A percentile compares a stretch with the other conserved stretches of the same genome.
Conservation (phyloP, 2,797 vertebrate genomes). For the Parauchenoglanis punctatus region DNA sequence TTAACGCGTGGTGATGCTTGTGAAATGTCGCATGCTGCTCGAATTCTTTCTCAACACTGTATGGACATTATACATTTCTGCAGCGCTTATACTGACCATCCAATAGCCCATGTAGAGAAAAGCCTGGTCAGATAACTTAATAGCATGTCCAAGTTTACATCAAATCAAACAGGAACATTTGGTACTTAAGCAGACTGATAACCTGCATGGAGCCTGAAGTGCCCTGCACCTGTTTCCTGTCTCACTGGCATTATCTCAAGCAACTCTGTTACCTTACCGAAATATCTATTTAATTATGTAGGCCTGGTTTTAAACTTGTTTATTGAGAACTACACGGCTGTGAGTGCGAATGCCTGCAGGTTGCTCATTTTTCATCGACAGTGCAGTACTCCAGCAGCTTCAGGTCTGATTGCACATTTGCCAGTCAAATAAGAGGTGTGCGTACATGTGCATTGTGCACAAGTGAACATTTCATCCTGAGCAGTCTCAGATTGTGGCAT, state of each 20-base stretch:
- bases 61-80: slow-evolving; percentile 21
- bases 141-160: not conserved
- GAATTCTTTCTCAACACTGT: not conserved
- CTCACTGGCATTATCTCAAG: not conserved
- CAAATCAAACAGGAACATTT: not conserved
- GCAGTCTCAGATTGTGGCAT: not conserved
- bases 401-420: slow-evolving; percentile 42
- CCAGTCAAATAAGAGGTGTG: slow-evolving; percentile 42
- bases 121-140: not conserved
- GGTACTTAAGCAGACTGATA: not conserved
- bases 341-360: not conserved
- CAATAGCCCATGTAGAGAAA: not conserved
- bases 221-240: slow-evolving; percentile 12
- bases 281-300: not conserved
- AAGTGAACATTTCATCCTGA: slow-evolving; percentile 7
- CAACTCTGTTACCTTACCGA: not conserved
- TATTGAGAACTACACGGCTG: not conserved
- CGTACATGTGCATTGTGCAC: slow-evolving; percentile 17
- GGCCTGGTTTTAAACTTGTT: not conserved
- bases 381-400: not conserved
- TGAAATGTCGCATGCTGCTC: slow-evolving; percentile 18
- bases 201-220: not conserved
- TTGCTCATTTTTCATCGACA: not conserved
- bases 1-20: not conserved
- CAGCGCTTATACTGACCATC: not conserved